phyloP scores from a whole-genome alignment of 2,888 invertebrate genomes.

The Netelia virgata region DNA sequence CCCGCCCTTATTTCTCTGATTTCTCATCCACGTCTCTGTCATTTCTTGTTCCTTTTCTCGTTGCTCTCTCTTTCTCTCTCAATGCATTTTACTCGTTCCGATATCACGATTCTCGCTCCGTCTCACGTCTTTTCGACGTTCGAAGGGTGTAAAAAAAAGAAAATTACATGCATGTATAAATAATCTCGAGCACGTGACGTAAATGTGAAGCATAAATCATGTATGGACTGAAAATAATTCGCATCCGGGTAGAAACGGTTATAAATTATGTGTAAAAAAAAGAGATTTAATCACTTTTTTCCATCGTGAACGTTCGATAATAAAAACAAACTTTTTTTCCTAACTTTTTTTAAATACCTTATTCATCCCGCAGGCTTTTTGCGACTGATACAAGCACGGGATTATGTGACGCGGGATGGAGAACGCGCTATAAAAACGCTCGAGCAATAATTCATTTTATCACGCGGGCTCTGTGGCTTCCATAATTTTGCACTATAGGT shows the following conservation, averaged over 20 bases:
- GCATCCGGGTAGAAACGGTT: not conserved
- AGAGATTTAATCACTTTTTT: too few species aligned
- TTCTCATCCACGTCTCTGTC: slow-evolving; percentile 55
- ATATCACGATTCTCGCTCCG: not conserved
- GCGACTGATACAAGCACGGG: not conserved
- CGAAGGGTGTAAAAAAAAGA: too few species aligned
- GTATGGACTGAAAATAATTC: not conserved
- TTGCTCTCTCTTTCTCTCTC: not conserved
- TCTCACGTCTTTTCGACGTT: not conserved
- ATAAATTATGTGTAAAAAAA: not conserved
- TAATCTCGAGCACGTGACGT: too few species aligned
- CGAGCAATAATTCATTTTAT: too few species aligned
- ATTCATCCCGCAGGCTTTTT: slow-evolving; percentile 13
- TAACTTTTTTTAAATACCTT: slow-evolving; percentile 4
- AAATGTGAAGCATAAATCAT: not conserved
- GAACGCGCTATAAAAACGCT: too few species aligned
- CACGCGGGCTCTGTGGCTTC: too few species aligned
- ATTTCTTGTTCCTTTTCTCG: slow-evolving; percentile 18
- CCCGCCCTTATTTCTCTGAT: slow-evolving; percentile 39
- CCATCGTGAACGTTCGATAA: not conserved
- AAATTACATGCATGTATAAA: too few species aligned
- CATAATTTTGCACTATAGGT: too few species aligned
- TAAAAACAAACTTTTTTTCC: not conserved
- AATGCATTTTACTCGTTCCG: not conserved
- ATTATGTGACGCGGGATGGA: too few species aligned